Conservation (phyloP, 2,888 invertebrate genomes). For the Taphrorychus bicolor region DNA sequence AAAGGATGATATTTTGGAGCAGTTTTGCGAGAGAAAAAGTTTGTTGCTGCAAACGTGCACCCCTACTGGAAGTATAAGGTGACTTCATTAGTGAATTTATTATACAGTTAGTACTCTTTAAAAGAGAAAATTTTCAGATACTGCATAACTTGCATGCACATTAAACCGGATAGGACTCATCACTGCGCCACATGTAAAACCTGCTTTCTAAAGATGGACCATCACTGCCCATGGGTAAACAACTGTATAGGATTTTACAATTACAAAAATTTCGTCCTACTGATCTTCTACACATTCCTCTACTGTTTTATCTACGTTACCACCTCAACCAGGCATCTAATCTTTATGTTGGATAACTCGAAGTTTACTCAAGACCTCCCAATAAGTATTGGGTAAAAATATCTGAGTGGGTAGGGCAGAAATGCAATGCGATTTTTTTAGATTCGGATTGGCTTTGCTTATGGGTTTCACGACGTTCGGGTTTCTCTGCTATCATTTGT, state of each 20-base stretch:
- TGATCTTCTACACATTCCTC: slow-evolving; percentile 45
- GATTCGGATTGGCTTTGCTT: slow-evolving; percentile 36
- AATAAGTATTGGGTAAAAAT: slow-evolving; percentile 17
- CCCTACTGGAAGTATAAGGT: slow-evolving; percentile 59
- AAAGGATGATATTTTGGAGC: slow-evolving; percentile 37
- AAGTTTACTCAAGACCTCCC: slow-evolving; percentile 14
- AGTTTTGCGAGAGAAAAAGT: slow-evolving; percentile 49
- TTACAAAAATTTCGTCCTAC: slow-evolving; percentile 50
- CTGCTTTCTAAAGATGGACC: slow-evolving; percentile 54
- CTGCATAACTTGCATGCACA: slow-evolving; percentile 47
- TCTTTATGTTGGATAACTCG: slow-evolving; percentile 2
- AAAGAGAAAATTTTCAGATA: slow-evolving; percentile 42
- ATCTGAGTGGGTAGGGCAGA: neutral
- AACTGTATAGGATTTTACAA: slow-evolving; percentile 52
- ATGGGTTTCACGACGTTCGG: slow-evolving; percentile 37
- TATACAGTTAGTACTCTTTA: neutral
- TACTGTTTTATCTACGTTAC: slow-evolving; percentile 42
- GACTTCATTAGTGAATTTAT: neutral
- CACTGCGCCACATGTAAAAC: slow-evolving; percentile 50
- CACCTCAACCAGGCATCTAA: slow-evolving; percentile 5
- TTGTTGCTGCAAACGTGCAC: slow-evolving; percentile 82
- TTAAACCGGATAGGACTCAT: slow-evolving; percentile 53
- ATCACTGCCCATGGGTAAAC: slow-evolving; percentile 53
- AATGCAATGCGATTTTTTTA: no score
- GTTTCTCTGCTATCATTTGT: slow-evolving; percentile 44